Base-by-base conservation (phyloP, 64 coral and sea anemone genomes). In the Montipora sp. region DNA sequence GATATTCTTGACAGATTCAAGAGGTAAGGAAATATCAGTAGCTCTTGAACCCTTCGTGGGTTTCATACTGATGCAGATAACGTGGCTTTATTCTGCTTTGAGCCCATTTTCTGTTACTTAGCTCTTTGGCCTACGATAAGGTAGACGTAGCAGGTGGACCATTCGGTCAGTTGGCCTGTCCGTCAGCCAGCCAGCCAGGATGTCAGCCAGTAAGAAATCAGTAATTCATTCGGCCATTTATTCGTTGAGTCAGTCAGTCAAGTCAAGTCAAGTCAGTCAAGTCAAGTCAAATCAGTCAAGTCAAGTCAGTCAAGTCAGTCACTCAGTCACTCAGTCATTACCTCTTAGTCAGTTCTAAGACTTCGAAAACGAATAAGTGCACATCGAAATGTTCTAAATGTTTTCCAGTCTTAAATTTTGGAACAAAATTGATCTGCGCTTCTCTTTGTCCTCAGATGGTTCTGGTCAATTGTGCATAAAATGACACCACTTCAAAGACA, bases 401-500 rank as follows among this genome's bases (percentile, higher is more conserved):
- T 5, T 4, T 2, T 77, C 75, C 44, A 27, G 7, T 21, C 36
- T 22, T 48, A 1, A 7, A 20, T 36, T 36, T 36, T 36, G 36
- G 2, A 36, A 36, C 36, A 51, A 8, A 48, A 75, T 7, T 13
- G 10, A 8, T 12, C 43, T 3, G 3, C 46, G 22, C 23, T 90
- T 48, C 8, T 0, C 13, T 79, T 18, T 47, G 4, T 75, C 14
- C 19, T 36, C 75, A 93, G 91, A 23, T 96, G 95, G 95, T 96
- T 96, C 80, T 96, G 95, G 95, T 93, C 95, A 1, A 96, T 96
- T 77, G 95, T 96, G 3, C 95, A 96, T 67, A 96, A 96, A 67
- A 96, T 96, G 95, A 96, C 88, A 43, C 65, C 95, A 3, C 82
- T 96, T 44, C 92, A 94, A 51, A 76, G 92, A 10, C 92, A 94